These are phyloP conservation scores for Saturnia japonica DNA, from an alignment of 2,888 invertebrate species.

Conservation along the genomic window DNA sequence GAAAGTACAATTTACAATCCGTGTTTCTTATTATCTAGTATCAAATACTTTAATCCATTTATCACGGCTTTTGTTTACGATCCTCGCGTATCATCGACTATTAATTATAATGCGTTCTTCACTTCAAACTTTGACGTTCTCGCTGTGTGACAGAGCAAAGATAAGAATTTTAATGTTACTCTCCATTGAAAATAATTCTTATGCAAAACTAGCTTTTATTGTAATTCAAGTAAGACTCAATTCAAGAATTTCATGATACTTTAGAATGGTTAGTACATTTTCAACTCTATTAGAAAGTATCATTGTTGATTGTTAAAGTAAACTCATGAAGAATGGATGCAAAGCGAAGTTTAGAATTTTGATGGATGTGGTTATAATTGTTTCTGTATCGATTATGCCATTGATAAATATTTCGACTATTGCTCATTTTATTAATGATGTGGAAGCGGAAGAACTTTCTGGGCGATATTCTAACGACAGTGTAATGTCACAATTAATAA, in stretches of 20 bases:
- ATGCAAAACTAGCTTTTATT: slow-evolving; percentile 49
- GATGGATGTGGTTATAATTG: slow-evolving; percentile 82
- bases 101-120: slow-evolving; percentile 80
- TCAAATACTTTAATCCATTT: slow-evolving; percentile 77
- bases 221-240: slow-evolving; percentile 31
- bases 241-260: slow-evolving; percentile 22
- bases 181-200: slow-evolving; percentile 40
- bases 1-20: slow-evolving; percentile 77
- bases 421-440: slow-evolving; percentile 81
- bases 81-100: slow-evolving; percentile 80
- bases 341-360: slow-evolving; percentile 72
- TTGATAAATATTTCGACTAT: slow-evolving; percentile 81
- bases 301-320: slow-evolving; percentile 43
- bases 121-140: slow-evolving; percentile 81
- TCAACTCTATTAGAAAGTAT: slow-evolving; percentile 42
- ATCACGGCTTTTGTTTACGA: slow-evolving; percentile 82
- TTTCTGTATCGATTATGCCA: slow-evolving; percentile 83
- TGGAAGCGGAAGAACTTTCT: slow-evolving; percentile 77
- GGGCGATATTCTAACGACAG: slow-evolving; percentile 72
- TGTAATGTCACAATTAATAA: slow-evolving; percentile 79
- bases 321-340: slow-evolving; percentile 44
- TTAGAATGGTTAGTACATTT: slow-evolving; percentile 37
- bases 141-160: slow-evolving; percentile 79
- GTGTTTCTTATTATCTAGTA: slow-evolving; percentile 76
- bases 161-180: slow-evolving; percentile 81